These are phyloP conservation scores for Onchidella celtica DNA, from an alignment of 2,888 invertebrate genomes.

Conservation along the genomic window DNA sequence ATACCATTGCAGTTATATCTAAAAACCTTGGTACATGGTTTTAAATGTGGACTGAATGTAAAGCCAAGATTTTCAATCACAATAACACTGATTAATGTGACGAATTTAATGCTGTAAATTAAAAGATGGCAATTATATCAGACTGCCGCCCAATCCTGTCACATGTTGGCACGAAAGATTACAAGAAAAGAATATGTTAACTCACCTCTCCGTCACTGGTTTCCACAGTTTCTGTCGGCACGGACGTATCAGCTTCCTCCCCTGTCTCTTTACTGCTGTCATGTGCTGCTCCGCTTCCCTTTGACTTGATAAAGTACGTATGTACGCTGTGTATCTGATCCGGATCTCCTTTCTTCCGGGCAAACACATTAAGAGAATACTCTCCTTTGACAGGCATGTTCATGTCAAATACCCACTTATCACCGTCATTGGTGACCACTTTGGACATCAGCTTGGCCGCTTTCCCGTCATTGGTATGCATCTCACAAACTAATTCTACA, in stretches of 20 bases:
- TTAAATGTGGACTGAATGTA: too few relatives aligned
- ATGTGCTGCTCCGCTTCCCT: constrained; percentile 55
- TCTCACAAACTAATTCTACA: constrained; percentile 72
- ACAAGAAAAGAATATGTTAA: too few relatives aligned
- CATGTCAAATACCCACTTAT: constrained; percentile 71
- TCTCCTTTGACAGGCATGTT: constrained; percentile 73
- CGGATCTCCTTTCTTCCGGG: constrained; percentile 63
- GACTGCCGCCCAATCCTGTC: too few relatives aligned
- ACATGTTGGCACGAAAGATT: too few relatives aligned
- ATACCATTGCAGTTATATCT: not conserved
- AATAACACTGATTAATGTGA: too few relatives aligned
- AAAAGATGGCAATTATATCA: too few relatives aligned
- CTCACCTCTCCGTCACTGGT: constrained; percentile 70
- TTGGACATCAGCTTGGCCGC: constrained; percentile 64
- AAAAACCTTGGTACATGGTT: not conserved
- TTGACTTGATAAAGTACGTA: constrained; percentile 69
- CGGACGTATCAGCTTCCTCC: constrained; percentile 55
- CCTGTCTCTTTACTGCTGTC: constrained; percentile 50
- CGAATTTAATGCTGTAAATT: too few relatives aligned
- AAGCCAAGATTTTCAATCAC: too few relatives aligned
- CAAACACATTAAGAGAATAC: constrained; percentile 76
- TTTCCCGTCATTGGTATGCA: constrained; percentile 68
- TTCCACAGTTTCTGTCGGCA: constrained; percentile 70
- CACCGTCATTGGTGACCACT: constrained; percentile 60
- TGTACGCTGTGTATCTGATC: constrained; percentile 69